Conservation (phyloP, 2,797 vertebrate genomes). For the Enteromius mattozi region DNA sequence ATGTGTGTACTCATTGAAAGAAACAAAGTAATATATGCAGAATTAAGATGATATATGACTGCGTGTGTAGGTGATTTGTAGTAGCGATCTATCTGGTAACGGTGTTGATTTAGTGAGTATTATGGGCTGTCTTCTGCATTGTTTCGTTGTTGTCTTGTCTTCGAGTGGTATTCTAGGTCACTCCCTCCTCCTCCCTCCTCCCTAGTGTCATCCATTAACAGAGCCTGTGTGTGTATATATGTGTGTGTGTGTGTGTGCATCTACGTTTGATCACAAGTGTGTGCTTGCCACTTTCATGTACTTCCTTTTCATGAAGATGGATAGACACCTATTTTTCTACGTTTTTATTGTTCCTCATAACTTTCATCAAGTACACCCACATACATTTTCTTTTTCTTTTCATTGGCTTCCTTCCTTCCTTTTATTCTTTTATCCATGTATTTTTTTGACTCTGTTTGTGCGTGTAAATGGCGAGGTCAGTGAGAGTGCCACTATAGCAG, state of each 20-base stretch:
- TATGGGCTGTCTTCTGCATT: conserved; percentile 48
- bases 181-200: conserved; percentile 53
- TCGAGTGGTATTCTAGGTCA: conserved; percentile 65
- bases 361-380: conserved; percentile 45
- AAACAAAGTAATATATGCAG: conserved; percentile 38
- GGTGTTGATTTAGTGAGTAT: conserved; percentile 17
- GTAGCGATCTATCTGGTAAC: conserved; percentile 21
- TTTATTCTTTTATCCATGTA: not conserved
- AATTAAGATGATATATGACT: conserved; percentile 24
- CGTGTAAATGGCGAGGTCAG: conserved; percentile 44
- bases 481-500: conserved; percentile 55
- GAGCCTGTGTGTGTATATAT: conserved; percentile 44
- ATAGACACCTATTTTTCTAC: conserved; percentile 47
- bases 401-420: conserved; percentile 31
- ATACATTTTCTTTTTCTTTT: conserved; percentile 42
- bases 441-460: conserved; percentile 19
- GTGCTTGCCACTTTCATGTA: conserved; percentile 27
- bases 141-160: conserved; percentile 61
- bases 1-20: conserved; percentile 36
- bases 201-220: conserved; percentile 63
- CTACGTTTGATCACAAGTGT: conserved; percentile 41
- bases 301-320: conserved; percentile 15
- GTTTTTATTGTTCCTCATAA: conserved; percentile 49
- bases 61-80: not conserved
- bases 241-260: conserved; percentile 31